Evolutionary conservation across 2,113 vertebrate genomes (phyloP).

Genomic region (Gnathonemus longibarbis): DNA sequence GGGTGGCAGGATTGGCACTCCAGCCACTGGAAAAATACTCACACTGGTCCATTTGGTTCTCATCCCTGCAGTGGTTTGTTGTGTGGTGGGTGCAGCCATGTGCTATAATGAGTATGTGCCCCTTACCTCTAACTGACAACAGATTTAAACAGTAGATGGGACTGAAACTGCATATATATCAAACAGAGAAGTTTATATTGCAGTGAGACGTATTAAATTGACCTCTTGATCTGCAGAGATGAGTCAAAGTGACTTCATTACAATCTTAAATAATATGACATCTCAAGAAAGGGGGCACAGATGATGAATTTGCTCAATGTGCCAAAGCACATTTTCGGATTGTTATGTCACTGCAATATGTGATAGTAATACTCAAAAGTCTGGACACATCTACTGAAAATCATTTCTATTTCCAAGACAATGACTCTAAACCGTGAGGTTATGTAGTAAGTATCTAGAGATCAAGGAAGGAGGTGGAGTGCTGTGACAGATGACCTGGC

Average conservation of each 20-base stretch:
- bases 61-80: too few relatives aligned
- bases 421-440: neutral
- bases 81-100: neutral
- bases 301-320: neutral
- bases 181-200: neutral
- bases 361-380: neutral
- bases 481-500: neutral
- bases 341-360: neutral
- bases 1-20: too few relatives aligned
- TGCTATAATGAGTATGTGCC: neutral
- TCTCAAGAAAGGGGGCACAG: neutral
- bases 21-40: too few relatives aligned
- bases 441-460: neutral
- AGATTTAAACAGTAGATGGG: neutral
- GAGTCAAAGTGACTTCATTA: neutral
- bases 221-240: neutral
- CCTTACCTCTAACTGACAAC: neutral
- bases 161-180: neutral
- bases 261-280: neutral
- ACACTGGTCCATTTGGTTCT: too few relatives aligned
- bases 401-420: neutral
- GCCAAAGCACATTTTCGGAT: neutral
- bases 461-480: neutral
- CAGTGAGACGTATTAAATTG: neutral
- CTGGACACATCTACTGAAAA: neutral